These are phyloP conservation scores for Camarhynchus parvulus DNA, from an alignment of 2,113 vertebrate species.

Conservation along the genomic window DNA sequence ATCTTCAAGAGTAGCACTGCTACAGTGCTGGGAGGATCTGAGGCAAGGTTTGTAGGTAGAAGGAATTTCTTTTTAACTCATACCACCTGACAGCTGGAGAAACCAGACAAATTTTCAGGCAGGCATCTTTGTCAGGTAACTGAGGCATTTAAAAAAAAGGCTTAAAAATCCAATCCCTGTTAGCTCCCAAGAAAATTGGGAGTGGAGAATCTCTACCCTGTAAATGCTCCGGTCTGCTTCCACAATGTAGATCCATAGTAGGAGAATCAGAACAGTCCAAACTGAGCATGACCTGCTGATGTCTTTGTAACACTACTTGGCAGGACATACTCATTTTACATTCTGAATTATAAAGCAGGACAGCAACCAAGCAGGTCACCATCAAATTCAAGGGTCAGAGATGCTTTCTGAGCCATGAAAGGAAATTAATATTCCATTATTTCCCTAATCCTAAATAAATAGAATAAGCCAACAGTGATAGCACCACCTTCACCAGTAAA, in stretches of 20 bases:
- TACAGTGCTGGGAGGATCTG: background rate
- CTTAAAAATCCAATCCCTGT: background rate
- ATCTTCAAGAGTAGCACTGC: background rate
- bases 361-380: background rate
- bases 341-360: background rate
- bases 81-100: background rate
- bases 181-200: background rate
- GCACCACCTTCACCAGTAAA: background rate
- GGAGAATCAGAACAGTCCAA: background rate
- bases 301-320: accelerated
- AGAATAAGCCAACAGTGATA: background rate
- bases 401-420: background rate
- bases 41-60: background rate
- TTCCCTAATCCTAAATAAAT: background rate
- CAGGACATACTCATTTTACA: background rate
- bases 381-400: background rate
- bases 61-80: background rate
- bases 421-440: background rate
- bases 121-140: background rate
- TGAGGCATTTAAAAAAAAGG: background rate
- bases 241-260: background rate
- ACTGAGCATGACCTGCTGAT: background rate
- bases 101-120: background rate
- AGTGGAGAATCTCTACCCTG: background rate
- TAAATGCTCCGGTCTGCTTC: background rate